Evolutionary conservation across 2,888 invertebrate genomes (phyloP).

Genomic region (Hermodice carunculata): DNA sequence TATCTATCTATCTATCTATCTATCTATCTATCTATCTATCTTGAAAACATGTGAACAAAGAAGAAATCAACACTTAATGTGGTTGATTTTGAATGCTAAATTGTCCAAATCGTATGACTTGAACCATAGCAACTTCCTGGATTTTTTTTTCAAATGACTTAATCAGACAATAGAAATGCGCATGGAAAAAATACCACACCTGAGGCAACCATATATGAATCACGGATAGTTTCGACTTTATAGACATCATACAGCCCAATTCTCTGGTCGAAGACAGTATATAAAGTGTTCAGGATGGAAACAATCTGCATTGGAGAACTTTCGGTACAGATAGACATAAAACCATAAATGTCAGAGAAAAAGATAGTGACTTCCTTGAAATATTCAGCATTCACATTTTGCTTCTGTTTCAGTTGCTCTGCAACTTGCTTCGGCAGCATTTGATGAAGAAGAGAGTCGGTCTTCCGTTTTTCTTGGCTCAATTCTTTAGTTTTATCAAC

Average conservation of each 20-base stretch:
- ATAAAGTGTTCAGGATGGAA: slow-evolving; percentile 29
- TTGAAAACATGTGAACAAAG: no score
- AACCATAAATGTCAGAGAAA: slow-evolving; percentile 26
- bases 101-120: no score
- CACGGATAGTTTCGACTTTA: slow-evolving; percentile 54
- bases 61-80: no score
- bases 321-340: not conserved
- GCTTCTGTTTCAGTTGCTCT: slow-evolving; percentile 42
- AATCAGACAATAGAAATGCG: no score
- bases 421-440: slow-evolving; percentile 12
- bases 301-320: slow-evolving; percentile 16
- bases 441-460: slow-evolving; percentile 52
- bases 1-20: no score
- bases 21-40: no score
- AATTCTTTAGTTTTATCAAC: slow-evolving; percentile 53
- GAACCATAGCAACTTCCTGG: no score
- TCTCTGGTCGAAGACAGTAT: slow-evolving; percentile 48
- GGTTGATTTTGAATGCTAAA: no score
- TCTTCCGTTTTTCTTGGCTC: slow-evolving; percentile 47
- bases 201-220: slow-evolving; percentile 54
- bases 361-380: slow-evolving; percentile 41
- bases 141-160: no score
- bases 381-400: slow-evolving; percentile 49
- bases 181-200: slow-evolving; percentile 45
- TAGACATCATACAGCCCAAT: slow-evolving; percentile 48